Conservation (phyloP, 2,797 vertebrate genomes). For the Siniperca scherzeri region DNA sequence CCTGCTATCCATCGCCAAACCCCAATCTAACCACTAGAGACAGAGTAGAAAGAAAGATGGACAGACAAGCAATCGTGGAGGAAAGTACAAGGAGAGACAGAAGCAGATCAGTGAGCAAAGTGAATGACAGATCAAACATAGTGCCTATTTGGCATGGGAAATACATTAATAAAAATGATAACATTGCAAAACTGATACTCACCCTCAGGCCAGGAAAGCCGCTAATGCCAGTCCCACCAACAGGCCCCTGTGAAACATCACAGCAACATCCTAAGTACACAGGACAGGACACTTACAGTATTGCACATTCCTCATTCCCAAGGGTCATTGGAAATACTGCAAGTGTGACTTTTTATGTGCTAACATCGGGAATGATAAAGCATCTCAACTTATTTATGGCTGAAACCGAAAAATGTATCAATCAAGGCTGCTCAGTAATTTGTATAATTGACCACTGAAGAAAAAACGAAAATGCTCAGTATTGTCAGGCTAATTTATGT, state of each 20-base stretch:
- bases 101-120: constrained; percentile 8
- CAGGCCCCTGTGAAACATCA: constrained; percentile 89
- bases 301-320: constrained; percentile 26
- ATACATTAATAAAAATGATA: constrained; percentile 4
- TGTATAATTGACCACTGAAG: background rate
- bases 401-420: background rate
- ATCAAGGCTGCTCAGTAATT: background rate
- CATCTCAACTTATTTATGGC: background rate
- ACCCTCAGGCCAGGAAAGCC: constrained; percentile 97
- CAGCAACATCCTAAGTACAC: constrained; percentile 68
- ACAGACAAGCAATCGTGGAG: constrained; percentile 6
- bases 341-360: background rate
- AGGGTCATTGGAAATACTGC: constrained; percentile 14
- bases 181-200: constrained; percentile 77
- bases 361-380: background rate
- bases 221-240: constrained; percentile 90
- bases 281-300: constrained; percentile 59
- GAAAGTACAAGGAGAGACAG: background rate
- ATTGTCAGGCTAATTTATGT: background rate
- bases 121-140: constrained; percentile 6
- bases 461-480: background rate
- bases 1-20: constrained; percentile 31
- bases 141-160: background rate
- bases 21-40: constrained; percentile 10
- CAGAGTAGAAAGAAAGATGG: constrained; percentile 10